Evolutionary conservation across 2,113 vertebrate species (phyloP).

Genomic region (Spermophilus dauricus): DNA sequence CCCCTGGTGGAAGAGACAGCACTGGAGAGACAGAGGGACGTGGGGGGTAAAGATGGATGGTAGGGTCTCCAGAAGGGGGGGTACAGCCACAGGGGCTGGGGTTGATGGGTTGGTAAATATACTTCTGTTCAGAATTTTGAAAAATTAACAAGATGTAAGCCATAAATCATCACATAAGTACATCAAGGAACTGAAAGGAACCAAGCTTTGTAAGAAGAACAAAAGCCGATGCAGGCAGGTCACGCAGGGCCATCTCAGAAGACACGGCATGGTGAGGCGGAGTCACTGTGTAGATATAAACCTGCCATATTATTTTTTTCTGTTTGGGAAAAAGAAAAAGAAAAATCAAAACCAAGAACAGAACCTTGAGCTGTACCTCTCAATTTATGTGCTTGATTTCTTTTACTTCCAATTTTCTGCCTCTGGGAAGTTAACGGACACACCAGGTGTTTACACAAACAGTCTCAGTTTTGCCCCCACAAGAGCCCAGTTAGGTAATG

Average conservation of each 20-base stretch:
- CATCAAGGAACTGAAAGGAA: neutral
- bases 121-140: neutral
- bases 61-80: rapidly evolving
- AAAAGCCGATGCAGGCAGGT: neutral
- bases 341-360: neutral
- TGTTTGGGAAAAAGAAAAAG: neutral
- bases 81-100: neutral
- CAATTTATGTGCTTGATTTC: neutral
- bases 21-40: neutral
- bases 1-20: neutral
- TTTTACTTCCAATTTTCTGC: neutral
- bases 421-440: neutral
- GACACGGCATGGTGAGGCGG: neutral
- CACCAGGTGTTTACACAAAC: neutral
- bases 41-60: neutral
- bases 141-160: neutral
- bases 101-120: neutral
- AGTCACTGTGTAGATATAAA: neutral
- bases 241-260: neutral
- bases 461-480: neutral
- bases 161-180: neutral
- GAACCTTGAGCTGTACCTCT: neutral
- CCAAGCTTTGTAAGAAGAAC: neutral
- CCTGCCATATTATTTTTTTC: neutral
- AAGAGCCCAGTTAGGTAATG: neutral